Evolutionary conservation across 2,888 invertebrate species (phyloP), one percentile per base, ranked within the genome.

Genomic region (Philaethria dido): DNA sequence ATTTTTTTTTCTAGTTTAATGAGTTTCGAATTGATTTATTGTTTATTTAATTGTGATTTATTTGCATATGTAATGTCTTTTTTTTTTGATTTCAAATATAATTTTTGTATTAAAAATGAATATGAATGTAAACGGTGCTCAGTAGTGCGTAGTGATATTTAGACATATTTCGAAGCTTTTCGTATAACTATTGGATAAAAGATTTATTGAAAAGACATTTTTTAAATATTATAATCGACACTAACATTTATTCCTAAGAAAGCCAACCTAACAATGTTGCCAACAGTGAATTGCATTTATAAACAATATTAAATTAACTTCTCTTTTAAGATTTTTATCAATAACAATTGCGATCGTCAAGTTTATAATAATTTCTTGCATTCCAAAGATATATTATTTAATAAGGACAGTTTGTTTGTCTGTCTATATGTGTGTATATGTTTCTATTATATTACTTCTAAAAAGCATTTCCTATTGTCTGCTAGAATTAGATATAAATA

Each of bases 151-250:
- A 85, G 80, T 80, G 72, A 80, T 79, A 79, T 76, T 80, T 85
- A 85, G 86, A 82, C 80, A 82, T 83, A 82, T 83, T 81, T 85
- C 68, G 88, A 90, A 87, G 89, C 88, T 89, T 88, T 84, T 79
- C 74, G 69, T 75, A 66, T 81, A 80, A 75, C 72, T 76, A 79
- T 81, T 80, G 76, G 76, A 78, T 79, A 70, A 79, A 71, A 77
- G 39, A 67, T 76, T 77, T 76, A 74, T 74, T 66, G 80, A 60
- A 85, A 84, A 87, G 80, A 85, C 82, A 83, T 76, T 74, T 78
- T 79, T 80, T 16, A 5, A 52, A 80, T 75, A 77, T 77, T 63
- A 33, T 64, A 71, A 50, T 63, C 25, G 36, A 52, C 22, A 63
- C 45, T 52, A 59, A 73, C 62, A 48, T 70, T 66, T 74, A 82